Evolutionary conservation across 2,113 vertebrate genomes (phyloP).

Genomic region (Salvator merianae): DNA sequence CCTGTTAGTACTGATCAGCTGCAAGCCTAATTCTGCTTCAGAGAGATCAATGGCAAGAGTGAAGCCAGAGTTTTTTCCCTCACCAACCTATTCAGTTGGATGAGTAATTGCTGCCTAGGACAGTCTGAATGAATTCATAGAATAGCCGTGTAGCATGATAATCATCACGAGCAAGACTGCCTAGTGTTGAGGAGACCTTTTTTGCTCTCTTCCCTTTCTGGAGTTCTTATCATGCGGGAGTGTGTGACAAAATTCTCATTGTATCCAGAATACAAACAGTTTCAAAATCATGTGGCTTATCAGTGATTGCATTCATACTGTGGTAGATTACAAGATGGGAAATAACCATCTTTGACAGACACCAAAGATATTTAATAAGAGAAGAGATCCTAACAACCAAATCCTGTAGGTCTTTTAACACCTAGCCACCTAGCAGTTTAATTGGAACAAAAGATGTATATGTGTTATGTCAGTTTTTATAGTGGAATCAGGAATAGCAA

Average conservation of each 20-base stretch:
- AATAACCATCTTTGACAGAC: not conserved
- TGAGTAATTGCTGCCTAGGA: not conserved
- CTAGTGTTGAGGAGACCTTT: not conserved
- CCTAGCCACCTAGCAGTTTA: not conserved
- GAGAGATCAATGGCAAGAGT: too few relatives aligned
- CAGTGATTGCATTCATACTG: not conserved
- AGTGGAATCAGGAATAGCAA: too few relatives aligned
- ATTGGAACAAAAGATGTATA: too few relatives aligned
- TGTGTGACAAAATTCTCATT: not conserved
- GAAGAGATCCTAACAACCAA: too few relatives aligned
- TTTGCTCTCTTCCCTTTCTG: too few relatives aligned
- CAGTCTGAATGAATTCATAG: not conserved
- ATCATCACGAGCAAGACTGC: not conserved
- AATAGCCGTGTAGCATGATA: not conserved
- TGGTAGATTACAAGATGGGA: not conserved
- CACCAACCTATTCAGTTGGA: too few relatives aligned
- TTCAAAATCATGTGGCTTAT: not conserved
- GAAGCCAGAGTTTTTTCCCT: too few relatives aligned
- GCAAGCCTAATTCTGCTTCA: too few relatives aligned
- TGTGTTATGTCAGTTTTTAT: too few relatives aligned
- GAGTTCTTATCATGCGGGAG: not conserved
- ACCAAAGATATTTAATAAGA: not conserved
- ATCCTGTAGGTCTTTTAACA: not conserved
- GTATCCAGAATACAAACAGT: not conserved
- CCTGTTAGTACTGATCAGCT: too few relatives aligned